These are phyloP conservation scores for Amia ocellicauda DNA, from an alignment of 2,113 vertebrate species.

Conservation along the genomic window DNA sequence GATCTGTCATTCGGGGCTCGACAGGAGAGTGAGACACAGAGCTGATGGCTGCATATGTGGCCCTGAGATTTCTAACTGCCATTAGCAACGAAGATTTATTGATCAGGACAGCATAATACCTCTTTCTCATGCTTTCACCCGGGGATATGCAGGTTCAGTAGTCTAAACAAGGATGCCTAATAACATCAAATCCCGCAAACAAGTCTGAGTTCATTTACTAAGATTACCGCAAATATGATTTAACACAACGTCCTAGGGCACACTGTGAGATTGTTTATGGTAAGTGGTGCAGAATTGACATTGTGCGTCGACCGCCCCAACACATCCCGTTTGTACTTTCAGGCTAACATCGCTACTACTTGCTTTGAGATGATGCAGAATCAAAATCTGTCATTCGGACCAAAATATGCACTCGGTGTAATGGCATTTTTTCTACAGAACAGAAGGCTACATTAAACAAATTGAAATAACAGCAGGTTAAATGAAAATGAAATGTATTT, in stretches of 20 bases:
- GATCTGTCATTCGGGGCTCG: not conserved
- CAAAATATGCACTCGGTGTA: too few relatives aligned
- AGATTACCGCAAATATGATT: constrained; percentile 2
- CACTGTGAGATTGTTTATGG: not conserved
- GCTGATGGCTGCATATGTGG: not conserved
- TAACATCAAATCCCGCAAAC: not conserved
- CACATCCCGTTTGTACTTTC: not conserved
- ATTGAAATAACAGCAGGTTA: too few relatives aligned
- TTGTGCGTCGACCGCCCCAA: not conserved
- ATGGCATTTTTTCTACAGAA: too few relatives aligned
- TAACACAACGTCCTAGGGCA: not conserved
- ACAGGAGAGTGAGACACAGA: not conserved
- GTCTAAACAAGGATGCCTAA: not conserved
- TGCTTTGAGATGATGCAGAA: not conserved
- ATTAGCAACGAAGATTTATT: not conserved
- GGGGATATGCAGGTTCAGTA: not conserved
- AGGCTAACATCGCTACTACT: not conserved
- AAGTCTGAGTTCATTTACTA: not conserved
- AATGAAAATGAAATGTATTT: too few relatives aligned
- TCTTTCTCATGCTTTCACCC: not conserved
- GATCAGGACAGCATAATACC: not conserved
- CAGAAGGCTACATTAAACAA: too few relatives aligned
- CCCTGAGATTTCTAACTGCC: not conserved
- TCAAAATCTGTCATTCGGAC: not conserved
- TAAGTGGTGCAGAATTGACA: not conserved